A percentile compares a stretch with the other conserved stretches of the same genome.
Evolutionary conservation across 2,888 invertebrate species (phyloP).

Genomic region (Tetramorium bicarinatum): DNA sequence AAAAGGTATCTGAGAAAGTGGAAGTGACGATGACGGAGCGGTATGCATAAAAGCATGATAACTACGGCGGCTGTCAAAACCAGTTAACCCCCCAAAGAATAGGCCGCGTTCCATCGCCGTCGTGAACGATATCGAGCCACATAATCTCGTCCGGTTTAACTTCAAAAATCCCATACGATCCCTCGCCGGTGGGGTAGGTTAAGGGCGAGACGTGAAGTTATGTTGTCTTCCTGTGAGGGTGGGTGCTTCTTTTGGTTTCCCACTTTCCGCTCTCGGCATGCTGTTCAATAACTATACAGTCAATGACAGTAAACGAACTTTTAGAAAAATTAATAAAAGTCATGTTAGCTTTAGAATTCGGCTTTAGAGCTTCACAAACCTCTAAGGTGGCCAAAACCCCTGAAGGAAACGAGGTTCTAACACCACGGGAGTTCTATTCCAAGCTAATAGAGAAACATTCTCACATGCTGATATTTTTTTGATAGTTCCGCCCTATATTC

Average conservation of each 20-base stretch:
- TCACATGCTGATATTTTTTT: conserved; percentile 79
- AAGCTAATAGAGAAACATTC: conserved; percentile 83
- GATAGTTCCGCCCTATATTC: conserved; percentile 72
- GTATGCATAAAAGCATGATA: conserved; percentile 66
- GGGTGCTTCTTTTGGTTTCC: conserved; percentile 70
- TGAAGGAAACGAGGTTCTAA: conserved; percentile 62
- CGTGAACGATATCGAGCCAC: conserved; percentile 73
- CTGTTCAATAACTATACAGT: conserved; percentile 63
- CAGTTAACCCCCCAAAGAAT: conserved; percentile 70
- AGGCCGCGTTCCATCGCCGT: conserved; percentile 70
- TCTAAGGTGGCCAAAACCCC: conserved; percentile 74
- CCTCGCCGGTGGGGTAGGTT: conserved; percentile 65
- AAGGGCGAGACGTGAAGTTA: conserved; percentile 80
- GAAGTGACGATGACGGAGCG: conserved; percentile 66
- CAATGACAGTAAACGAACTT: conserved; percentile 64
- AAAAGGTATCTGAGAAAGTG: conserved; percentile 27
- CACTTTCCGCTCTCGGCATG: conserved; percentile 52
- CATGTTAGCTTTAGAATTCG: conserved; percentile 75
- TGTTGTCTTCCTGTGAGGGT: conserved; percentile 70
- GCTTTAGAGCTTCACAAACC: conserved; percentile 77
- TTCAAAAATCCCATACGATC: conserved; percentile 65
- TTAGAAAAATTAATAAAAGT: conserved; percentile 77
- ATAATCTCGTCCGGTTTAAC: conserved; percentile 77
- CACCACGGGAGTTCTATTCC: conserved; percentile 79
- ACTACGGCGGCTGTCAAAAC: conserved; percentile 68